phyloP scores from a whole-genome alignment of 23 tunicate species.

The Botrylloides violaceus region DNA sequence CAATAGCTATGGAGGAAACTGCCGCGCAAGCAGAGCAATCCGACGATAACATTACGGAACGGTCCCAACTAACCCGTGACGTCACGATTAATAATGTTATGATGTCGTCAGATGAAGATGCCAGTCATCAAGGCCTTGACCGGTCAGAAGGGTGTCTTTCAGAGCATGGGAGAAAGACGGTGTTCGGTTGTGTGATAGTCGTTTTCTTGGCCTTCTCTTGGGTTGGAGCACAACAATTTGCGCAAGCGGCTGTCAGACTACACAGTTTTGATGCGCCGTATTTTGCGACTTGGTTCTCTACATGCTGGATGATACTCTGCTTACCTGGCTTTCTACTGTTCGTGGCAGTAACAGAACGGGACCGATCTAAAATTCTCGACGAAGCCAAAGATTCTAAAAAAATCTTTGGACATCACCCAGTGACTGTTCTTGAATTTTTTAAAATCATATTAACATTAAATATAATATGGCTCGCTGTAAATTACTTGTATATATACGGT shows the following conservation, averaged over 20 bases:
- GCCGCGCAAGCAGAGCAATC: too few species aligned
- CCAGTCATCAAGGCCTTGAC: too few species aligned
- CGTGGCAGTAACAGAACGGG: slow-evolving; percentile 5
- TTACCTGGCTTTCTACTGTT: slow-evolving; percentile 55
- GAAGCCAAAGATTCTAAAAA: slow-evolving; percentile 31
- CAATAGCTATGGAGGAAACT: too few species aligned
- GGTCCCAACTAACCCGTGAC: too few species aligned
- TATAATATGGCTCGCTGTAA: slow-evolving; percentile 53
- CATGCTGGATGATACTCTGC: slow-evolving; percentile 85
- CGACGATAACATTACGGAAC: too few species aligned
- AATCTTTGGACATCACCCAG: slow-evolving; percentile 39
- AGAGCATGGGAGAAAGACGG: neutral
- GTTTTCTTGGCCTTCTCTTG: slow-evolving; percentile 70
- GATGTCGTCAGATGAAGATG: too few species aligned
- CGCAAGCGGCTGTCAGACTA: slow-evolving; percentile 56
- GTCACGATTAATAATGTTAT: too few species aligned
- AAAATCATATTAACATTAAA: slow-evolving; percentile 43
- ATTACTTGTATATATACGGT: slow-evolving; percentile 55
- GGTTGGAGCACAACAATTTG: slow-evolving; percentile 97
- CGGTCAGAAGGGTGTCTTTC: neutral
- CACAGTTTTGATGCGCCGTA: slow-evolving; percentile 58
- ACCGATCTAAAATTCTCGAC: neutral
- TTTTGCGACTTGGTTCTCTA: slow-evolving; percentile 76
- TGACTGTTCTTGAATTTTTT: slow-evolving; percentile 35
- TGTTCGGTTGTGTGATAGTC: slow-evolving; percentile 57